Evolutionary conservation across 2,797 vertebrate species (phyloP).

Genomic region (Coendou prehensilis): DNA sequence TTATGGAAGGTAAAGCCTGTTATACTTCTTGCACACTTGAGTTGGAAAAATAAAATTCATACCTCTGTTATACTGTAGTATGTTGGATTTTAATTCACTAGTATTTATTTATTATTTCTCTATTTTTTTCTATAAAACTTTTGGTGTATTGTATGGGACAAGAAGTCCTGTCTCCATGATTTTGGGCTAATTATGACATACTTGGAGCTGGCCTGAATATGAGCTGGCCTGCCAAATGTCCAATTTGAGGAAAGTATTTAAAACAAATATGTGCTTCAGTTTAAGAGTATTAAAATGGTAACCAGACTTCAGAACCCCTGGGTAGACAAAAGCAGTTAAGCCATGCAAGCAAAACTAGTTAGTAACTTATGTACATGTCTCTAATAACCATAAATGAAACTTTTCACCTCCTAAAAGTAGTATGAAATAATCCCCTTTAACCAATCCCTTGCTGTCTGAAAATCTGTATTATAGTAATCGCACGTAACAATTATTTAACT

Average conservation of each 20-base stretch:
- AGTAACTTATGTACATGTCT: background rate
- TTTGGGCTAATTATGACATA: slow-evolving; percentile 16
- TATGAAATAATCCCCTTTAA: background rate
- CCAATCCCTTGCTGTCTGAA: background rate
- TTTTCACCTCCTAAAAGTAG: background rate
- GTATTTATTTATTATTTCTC: background rate
- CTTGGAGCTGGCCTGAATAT: slow-evolving; percentile 47
- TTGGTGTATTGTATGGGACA: background rate
- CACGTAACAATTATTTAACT: background rate
- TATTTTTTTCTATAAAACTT: slow-evolving; percentile 48
- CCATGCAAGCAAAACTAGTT: background rate
- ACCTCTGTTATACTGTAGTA: background rate
- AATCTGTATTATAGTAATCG: background rate
- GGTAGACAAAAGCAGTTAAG: background rate
- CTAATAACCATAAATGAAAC: background rate
- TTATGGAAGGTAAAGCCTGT: background rate
- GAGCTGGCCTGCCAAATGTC: slow-evolving; percentile 12
- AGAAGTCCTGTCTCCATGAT: background rate
- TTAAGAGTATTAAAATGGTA: background rate
- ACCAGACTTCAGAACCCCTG: background rate
- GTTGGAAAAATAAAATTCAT: slow-evolving; percentile 41
- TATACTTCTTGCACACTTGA: background rate
- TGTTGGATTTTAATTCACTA: slow-evolving; percentile 37
- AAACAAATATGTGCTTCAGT: background rate
- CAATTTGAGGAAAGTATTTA: slow-evolving; percentile 28